Conservation (phyloP, 53 echinoderm and acorn worm species). For the Holothuria leucospilota region DNA sequence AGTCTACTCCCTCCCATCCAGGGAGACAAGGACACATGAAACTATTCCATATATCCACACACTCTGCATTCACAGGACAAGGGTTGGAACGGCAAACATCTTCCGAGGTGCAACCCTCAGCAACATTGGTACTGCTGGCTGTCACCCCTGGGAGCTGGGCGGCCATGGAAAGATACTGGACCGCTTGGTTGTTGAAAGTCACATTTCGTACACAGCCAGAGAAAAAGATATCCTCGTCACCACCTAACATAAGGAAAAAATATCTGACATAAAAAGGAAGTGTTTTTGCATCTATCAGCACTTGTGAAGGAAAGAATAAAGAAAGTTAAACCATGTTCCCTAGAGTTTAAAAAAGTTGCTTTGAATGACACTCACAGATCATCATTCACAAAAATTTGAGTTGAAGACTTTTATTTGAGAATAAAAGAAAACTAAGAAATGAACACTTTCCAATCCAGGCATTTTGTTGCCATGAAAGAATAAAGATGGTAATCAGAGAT, state of each 20-base stretch:
- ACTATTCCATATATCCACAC: slow-evolving; percentile 87
- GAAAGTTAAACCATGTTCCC: no score
- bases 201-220: slow-evolving; percentile 84
- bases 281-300: no score
- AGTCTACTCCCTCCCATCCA: slow-evolving; percentile 87
- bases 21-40: slow-evolving; percentile 76
- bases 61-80: slow-evolving; percentile 79
- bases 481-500: no score
- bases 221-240: slow-evolving; percentile 48
- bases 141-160: slow-evolving; percentile 69
- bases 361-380: no score
- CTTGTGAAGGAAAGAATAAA: no score
- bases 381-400: no score
- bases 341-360: no score
- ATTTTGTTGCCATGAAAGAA: no score
- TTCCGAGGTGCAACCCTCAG: slow-evolving; percentile 69
- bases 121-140: slow-evolving; percentile 67
- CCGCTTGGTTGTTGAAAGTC: slow-evolving; percentile 73
- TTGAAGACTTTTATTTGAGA: no score
- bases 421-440: no score
- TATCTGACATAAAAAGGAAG: neutral
- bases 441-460: no score
- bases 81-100: slow-evolving; percentile 83
- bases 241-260: neutral
- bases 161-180: slow-evolving; percentile 77